These are phyloP conservation scores for Odontamblyopus rebecca DNA, from an alignment of 2,797 vertebrate species.

Conservation along the genomic window DNA sequence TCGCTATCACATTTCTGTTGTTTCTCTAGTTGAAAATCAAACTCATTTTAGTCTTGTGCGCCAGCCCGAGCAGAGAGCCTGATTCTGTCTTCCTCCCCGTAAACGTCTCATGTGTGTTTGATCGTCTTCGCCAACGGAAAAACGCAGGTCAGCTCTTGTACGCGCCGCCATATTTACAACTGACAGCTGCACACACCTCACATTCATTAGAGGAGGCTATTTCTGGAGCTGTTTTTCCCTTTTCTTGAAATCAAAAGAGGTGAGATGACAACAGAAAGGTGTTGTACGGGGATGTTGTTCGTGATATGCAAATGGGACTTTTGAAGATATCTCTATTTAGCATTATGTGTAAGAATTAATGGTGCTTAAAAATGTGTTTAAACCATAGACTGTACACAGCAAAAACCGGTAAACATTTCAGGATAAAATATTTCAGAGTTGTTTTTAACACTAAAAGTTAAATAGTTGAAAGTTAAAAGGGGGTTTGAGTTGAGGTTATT, in stretches of 20 bases:
- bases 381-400: no score
- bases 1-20: background rate
- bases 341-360: background rate
- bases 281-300: background rate
- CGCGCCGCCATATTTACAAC: conserved; percentile 2
- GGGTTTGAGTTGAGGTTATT: no score
- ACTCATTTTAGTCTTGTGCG: background rate
- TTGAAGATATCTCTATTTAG: background rate
- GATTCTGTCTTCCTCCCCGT: conserved; percentile 11
- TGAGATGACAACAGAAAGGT: background rate
- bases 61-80: conserved; percentile 1
- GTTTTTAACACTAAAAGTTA: no score
- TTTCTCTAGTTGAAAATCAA: background rate
- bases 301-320: background rate
- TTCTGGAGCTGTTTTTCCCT: conserved; percentile 2
- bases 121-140: conserved; percentile 23
- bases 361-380: no score
- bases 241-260: background rate
- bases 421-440: no score
- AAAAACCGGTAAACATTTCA: no score
- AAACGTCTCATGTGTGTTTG: conserved; percentile 3
- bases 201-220: conserved; percentile 24
- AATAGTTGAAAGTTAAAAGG: no score
- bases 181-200: conserved; percentile 24
- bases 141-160: conserved; percentile 39